Percentiles rank a stretch among this genome's conserved stretches.
These are phyloP conservation scores for Acrobeloides nanus DNA, from an alignment of 2,888 invertebrate species.

Conservation along the genomic window DNA sequence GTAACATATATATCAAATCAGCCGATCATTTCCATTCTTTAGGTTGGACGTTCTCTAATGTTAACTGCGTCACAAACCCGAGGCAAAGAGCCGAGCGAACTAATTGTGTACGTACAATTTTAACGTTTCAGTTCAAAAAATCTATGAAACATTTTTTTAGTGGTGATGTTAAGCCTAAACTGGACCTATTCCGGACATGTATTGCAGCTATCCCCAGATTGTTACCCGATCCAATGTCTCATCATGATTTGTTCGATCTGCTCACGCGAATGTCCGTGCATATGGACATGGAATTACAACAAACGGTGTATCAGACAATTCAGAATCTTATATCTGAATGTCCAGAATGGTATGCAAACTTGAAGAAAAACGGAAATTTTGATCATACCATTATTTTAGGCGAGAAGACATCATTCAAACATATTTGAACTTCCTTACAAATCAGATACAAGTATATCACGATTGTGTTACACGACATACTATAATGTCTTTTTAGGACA, in stretches of 20 bases:
- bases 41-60: conserved; percentile 95
- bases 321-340: conserved; percentile 92
- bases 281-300: conserved; percentile 92
- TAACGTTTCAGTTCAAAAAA: no score
- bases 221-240: conserved; percentile 93
- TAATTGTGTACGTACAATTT: no score
- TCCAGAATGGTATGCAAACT: conserved; percentile 95
- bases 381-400: background rate
- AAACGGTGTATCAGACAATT: conserved; percentile 47
- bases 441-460: conserved; percentile 31
- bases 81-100: conserved; percentile 67
- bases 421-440: conserved; percentile 38
- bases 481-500: conserved; percentile 73
- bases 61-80: conserved; percentile 87
- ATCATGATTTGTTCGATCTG: conserved; percentile 72
- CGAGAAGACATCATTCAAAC: conserved; percentile 66
- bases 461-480: background rate
- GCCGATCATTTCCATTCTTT: no score
- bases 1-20: no score
- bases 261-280: conserved; percentile 88
- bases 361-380: conserved; percentile 69
- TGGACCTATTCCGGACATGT: conserved; percentile 93
- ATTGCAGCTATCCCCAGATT: conserved; percentile 94
- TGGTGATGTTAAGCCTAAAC: conserved; percentile 91
- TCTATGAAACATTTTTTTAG: conserved; percentile 55